Evolutionary conservation across 2,113 vertebrate genomes (phyloP).

Genomic region (Ciconia maguari): DNA sequence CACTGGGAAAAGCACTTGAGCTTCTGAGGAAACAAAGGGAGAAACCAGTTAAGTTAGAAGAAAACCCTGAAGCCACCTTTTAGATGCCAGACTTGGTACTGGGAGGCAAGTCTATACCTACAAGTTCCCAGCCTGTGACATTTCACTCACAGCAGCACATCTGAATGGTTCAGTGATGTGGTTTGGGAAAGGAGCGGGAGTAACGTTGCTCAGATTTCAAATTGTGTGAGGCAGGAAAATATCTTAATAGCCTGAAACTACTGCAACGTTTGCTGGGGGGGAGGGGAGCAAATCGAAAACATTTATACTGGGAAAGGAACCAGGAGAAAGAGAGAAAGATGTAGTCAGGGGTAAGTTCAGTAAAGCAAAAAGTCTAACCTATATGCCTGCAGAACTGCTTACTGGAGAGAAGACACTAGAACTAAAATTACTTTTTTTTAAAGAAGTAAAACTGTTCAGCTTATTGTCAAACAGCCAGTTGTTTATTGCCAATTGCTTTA

Average conservation of each 20-base stretch:
- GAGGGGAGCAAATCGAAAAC: not conserved
- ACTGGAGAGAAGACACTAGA: not conserved
- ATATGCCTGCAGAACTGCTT: not conserved
- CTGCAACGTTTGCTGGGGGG: not conserved
- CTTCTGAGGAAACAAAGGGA: not conserved
- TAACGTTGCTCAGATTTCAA: not conserved
- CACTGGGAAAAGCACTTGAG: not conserved
- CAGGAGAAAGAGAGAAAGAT: not conserved
- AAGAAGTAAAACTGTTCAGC: not conserved
- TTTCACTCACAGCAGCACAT: not conserved
- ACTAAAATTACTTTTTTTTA: not conserved
- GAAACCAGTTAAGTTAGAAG: not conserved
- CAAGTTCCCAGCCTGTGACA: not conserved
- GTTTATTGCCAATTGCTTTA: not conserved
- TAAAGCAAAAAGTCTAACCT: not conserved
- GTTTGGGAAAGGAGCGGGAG: not conserved
- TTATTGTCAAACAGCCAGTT: not conserved
- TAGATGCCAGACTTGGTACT: not conserved
- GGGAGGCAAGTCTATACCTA: not conserved
- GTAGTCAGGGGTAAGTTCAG: not conserved
- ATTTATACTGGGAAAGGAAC: not conserved
- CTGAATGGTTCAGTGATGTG: not conserved
- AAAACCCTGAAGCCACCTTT: not conserved
- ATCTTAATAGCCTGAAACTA: not conserved
- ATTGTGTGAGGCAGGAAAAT: not conserved